phyloP scores from a whole-genome alignment of 2,888 invertebrate species.

The Tromatobia lineatoria region DNA sequence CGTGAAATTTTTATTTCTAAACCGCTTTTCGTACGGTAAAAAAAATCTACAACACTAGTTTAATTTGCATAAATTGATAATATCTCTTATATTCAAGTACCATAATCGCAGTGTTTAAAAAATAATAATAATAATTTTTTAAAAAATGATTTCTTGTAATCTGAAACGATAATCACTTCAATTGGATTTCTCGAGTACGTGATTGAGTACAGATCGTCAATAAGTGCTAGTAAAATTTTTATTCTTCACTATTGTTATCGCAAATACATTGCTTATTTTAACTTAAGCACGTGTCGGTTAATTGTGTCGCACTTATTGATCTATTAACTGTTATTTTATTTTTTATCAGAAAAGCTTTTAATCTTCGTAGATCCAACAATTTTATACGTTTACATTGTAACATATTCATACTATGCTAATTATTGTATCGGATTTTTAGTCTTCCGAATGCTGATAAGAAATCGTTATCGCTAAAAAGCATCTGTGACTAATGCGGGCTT shows the following conservation, averaged over 20 bases:
- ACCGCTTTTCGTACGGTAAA: conserved; percentile 34
- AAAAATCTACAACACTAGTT: conserved; percentile 34
- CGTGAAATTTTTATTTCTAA: conserved; percentile 27
- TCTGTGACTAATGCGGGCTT: too few species aligned
- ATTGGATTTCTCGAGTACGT: conserved; percentile 4
- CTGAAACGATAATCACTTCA: conserved; percentile 42
- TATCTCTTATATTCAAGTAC: conserved; percentile 20
- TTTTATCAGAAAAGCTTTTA: not conserved
- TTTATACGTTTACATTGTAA: not conserved
- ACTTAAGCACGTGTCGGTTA: not conserved
- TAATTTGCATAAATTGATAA: conserved; percentile 23
- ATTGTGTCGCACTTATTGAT: not conserved
- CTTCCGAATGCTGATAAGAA: conserved; percentile 49
- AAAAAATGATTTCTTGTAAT: conserved; percentile 14
- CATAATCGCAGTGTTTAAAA: not conserved
- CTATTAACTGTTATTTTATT: not conserved
- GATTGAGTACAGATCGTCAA: not conserved
- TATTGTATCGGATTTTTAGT: conserved; percentile 31
- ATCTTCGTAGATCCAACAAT: not conserved
- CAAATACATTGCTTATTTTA: not conserved
- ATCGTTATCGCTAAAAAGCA: conserved; percentile 42
- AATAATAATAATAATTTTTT: not conserved
- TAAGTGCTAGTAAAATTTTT: not conserved
- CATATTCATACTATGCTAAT: conserved; percentile 5
- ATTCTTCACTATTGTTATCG: not conserved